A percentile compares a stretch with the other conserved stretches of the same genome.
Evolutionary conservation across 2,888 invertebrate species (phyloP).

Genomic region (Microplitis manilae): DNA sequence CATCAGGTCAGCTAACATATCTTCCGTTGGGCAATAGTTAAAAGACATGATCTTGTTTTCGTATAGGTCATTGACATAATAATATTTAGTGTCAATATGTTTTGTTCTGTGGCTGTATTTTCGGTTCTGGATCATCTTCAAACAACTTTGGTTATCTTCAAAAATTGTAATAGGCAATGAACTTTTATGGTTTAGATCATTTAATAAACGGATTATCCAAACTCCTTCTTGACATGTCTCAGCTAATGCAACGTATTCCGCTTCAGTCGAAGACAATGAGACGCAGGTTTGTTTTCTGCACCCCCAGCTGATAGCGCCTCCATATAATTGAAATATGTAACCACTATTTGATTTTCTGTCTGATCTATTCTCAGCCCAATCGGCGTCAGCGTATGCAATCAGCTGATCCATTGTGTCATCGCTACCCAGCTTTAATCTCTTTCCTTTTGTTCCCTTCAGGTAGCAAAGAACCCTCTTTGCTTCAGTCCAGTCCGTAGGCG

Average conservation of each 20-base stretch:
- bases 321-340: constrained; percentile 51
- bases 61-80: constrained; percentile 41
- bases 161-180: constrained; percentile 44
- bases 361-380: constrained; percentile 58
- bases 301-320: constrained; percentile 56
- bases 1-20: constrained; percentile 55
- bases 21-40: constrained; percentile 54
- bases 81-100: constrained; percentile 48
- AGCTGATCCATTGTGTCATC: no score
- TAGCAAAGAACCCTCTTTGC: no score
- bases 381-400: constrained; percentile 60
- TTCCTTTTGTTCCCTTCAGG: no score
- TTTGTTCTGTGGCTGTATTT: constrained; percentile 53
- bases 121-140: constrained; percentile 49
- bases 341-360: constrained; percentile 62
- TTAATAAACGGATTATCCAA: no score
- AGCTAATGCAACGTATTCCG: constrained; percentile 52
- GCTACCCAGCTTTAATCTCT: no score
- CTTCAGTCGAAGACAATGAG: constrained; percentile 51
- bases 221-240: constrained; percentile 42
- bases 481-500: no score
- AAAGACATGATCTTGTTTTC: constrained; percentile 44
- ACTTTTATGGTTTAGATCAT: neutral
- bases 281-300: constrained; percentile 57
- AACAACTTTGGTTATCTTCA: constrained; percentile 58